These are phyloP conservation scores for Hoplostethus atlanticus DNA, from an alignment of 2,797 vertebrate genomes.

Conservation along the genomic window DNA sequence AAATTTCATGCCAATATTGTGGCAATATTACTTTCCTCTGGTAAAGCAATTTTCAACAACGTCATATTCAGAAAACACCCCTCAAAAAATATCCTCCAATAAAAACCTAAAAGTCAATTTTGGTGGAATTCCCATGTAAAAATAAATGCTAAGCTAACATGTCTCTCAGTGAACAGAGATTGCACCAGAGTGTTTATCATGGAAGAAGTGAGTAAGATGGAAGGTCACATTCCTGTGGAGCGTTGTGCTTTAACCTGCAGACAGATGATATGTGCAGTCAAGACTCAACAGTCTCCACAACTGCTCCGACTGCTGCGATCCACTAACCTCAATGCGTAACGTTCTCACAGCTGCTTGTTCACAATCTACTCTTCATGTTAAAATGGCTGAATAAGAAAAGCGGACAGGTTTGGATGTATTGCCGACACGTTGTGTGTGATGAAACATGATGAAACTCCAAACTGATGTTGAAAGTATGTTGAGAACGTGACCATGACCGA, in stretches of 20 bases:
- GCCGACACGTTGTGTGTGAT: background rate
- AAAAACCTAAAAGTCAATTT: background rate
- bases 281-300: background rate
- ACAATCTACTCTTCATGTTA: background rate
- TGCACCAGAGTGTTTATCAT: background rate
- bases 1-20: too few relatives aligned
- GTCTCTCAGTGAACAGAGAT: background rate
- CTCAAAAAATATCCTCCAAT: too few relatives aligned
- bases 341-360: background rate
- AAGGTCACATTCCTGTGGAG: background rate
- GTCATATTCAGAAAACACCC: too few relatives aligned
- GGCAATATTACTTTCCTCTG: too few relatives aligned
- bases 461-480: background rate
- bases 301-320: background rate
- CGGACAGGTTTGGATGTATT: background rate
- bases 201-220: background rate
- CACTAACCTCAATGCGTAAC: background rate
- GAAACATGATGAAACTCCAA: background rate
- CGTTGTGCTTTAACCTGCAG: background rate
- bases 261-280: background rate
- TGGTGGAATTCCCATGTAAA: background rate
- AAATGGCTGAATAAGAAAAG: background rate
- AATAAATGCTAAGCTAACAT: too few relatives aligned
- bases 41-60: too few relatives aligned
- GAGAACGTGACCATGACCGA: conserved; percentile 12